Evolutionary conservation across 2,888 invertebrate species (phyloP).

Genomic region (Erynnis tages): DNA sequence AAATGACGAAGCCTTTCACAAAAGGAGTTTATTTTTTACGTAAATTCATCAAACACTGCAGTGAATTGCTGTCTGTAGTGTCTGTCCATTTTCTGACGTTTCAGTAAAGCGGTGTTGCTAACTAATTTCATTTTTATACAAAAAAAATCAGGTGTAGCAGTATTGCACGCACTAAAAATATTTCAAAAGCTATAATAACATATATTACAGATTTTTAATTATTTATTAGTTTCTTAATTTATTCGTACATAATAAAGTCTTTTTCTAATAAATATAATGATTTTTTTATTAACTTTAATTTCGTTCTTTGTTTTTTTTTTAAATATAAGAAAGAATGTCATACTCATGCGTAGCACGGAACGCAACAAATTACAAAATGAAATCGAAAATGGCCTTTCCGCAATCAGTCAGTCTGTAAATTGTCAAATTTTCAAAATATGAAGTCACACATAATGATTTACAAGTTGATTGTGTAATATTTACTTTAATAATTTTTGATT

Average conservation of each 20-base stretch:
- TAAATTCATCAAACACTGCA: conserved; percentile 47
- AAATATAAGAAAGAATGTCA: no score
- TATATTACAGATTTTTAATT: not conserved
- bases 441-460: conserved; percentile 68
- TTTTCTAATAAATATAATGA: no score
- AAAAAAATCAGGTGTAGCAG: not conserved
- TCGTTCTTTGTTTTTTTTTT: not conserved
- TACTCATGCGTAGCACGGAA: conserved; percentile 1
- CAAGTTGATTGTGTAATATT: conserved; percentile 69
- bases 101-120: conserved; percentile 35
- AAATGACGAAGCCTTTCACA: conserved; percentile 37
- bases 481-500: conserved; percentile 44
- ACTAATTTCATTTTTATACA: not conserved
- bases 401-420: conserved; percentile 40
- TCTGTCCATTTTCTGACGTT: conserved; percentile 62
- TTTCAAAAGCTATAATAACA: not conserved
- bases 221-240: not conserved
- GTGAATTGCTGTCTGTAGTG: conserved; percentile 43
- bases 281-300: no score
- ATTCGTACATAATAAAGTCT: not conserved
- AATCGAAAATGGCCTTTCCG: conserved; percentile 26
- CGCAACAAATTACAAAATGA: conserved; percentile 10
- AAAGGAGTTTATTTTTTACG: conserved; percentile 49
- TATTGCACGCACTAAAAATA: not conserved
- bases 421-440: conserved; percentile 65